Conservation (phyloP, 2,888 invertebrate genomes). For the Liodrosophila aerea region DNA sequence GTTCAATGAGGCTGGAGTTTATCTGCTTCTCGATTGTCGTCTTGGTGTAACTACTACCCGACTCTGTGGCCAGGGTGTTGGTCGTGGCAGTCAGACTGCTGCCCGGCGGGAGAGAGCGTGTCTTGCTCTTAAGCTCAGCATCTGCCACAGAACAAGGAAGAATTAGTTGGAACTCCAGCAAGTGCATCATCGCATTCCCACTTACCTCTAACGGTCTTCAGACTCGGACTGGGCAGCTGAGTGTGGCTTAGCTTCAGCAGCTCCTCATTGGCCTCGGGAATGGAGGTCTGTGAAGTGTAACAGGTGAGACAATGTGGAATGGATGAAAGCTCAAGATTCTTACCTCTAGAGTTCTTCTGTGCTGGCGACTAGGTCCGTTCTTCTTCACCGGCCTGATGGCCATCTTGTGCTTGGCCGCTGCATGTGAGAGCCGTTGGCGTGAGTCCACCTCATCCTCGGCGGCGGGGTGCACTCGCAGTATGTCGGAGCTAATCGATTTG, state of each 20-base stretch:
- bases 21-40: conserved; percentile 48
- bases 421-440: conserved; percentile 87
- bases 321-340: conserved; percentile 10
- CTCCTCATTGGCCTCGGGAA: conserved; percentile 91
- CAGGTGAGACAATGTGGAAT: no score
- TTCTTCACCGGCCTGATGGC: conserved; percentile 89
- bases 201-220: conserved; percentile 26
- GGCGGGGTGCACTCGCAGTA: conserved; percentile 53
- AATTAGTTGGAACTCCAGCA: no score
- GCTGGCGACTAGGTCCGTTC: conserved; percentile 88
- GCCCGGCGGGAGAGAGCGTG: conserved; percentile 80
- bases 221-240: conserved; percentile 66
- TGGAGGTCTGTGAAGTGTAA: conserved; percentile 86
- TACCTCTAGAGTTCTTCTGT: conserved; percentile 85
- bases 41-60: conserved; percentile 36
- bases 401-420: conserved; percentile 91
- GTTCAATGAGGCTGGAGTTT: conserved; percentile 6
- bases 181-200: no score
- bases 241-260: conserved; percentile 85
- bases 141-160: conserved; percentile 23
- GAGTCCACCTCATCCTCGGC: conserved; percentile 78
- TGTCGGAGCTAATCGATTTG: conserved; percentile 59
- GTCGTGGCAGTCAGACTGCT: conserved; percentile 67
- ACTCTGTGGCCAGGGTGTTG: conserved; percentile 17
- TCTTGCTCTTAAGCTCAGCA: conserved; percentile 75